These are phyloP conservation scores for Phallusia fumigata DNA, from an alignment of 23 tunicate species.

Conservation along the genomic window DNA sequence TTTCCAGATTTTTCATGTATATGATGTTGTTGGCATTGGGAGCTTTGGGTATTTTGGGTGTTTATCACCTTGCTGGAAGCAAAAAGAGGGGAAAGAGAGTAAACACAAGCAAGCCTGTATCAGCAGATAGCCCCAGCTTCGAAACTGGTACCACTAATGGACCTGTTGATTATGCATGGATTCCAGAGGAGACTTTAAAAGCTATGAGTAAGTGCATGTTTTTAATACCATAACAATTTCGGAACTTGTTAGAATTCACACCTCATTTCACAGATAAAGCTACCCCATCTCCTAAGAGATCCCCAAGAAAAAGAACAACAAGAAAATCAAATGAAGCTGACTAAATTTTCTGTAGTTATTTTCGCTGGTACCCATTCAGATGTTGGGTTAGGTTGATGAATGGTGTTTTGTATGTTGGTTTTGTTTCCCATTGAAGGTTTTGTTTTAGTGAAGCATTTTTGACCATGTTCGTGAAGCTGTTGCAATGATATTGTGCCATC, in stretches of 20 bases:
- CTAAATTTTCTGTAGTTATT: background rate
- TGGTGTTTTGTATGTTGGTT: constrained; percentile 10
- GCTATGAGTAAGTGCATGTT: constrained; percentile 46
- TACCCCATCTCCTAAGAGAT: constrained; percentile 64
- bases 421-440: background rate
- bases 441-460: constrained; percentile 2
- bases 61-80: constrained; percentile 39
- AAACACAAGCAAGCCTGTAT: background rate
- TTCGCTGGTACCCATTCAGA: constrained; percentile 3
- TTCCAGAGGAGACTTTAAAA: constrained; percentile 83
- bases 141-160: constrained; percentile 68
- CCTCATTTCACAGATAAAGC: constrained; percentile 30
- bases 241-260: background rate
- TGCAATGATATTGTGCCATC: background rate
- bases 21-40: constrained; percentile 58
- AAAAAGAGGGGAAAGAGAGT: constrained; percentile 29
- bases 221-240: background rate
- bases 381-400: background rate
- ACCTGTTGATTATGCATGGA: constrained; percentile 90
- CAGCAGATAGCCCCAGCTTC: constrained; percentile 18
- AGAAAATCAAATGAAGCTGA: constrained; percentile 23
- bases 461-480: too few relatives aligned
- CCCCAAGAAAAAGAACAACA: constrained; percentile 63
- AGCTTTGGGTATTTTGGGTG: constrained; percentile 42
- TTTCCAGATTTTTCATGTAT: constrained; percentile 82